Conservation (phyloP, 2,113 vertebrate species). For the Rhea pennata region DNA sequence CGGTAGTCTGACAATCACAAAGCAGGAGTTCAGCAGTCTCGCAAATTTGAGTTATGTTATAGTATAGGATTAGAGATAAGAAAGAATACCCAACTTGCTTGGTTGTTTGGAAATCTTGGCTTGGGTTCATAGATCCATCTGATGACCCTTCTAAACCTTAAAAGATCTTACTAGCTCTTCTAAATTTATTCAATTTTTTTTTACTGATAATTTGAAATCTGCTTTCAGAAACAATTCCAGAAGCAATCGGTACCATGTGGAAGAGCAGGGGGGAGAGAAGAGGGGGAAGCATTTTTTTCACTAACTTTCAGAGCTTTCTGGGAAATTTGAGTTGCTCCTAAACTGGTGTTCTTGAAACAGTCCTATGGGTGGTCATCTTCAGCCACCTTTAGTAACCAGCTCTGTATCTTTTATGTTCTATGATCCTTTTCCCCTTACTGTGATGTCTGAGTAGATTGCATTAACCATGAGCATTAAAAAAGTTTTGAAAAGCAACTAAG, state of each 20-base stretch:
- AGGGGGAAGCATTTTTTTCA: neutral
- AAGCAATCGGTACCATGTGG: neutral
- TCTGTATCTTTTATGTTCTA: neutral
- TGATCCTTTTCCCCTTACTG: neutral
- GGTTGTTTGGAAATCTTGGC: neutral
- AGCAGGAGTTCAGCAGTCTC: neutral
- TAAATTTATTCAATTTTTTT: neutral
- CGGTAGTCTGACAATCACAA: neutral
- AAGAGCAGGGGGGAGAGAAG: neutral
- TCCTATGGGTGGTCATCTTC: fast-evolving
- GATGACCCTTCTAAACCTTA: neutral
- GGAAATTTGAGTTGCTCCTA: neutral
- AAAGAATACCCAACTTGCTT: neutral
- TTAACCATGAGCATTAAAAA: neutral
- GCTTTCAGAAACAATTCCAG: neutral
- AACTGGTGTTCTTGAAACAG: neutral
- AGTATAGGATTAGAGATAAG: neutral
- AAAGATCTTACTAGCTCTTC: neutral
- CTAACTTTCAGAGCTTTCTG: neutral
- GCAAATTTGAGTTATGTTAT: neutral
- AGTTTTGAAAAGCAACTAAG: neutral
- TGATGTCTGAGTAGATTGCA: neutral
- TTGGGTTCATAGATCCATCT: neutral
- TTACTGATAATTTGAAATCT: neutral
- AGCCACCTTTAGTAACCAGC: neutral